Conservation (phyloP, 2,113 vertebrate species). For the Triplophysa tibetana region DNA sequence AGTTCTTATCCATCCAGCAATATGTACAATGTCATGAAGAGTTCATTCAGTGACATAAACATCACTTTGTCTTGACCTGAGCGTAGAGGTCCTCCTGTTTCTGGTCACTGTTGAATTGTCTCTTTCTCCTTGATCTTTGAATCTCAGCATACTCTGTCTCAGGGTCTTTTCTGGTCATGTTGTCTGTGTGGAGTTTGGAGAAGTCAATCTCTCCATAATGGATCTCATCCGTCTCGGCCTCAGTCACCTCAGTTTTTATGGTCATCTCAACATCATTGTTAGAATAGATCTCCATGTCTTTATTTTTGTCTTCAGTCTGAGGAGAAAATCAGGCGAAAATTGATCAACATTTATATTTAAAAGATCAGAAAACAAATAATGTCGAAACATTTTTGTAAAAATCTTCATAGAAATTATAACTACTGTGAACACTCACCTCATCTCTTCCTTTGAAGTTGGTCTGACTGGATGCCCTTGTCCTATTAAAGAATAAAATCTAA, state of each 20-base stretch:
- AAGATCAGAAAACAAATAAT: too few relatives aligned
- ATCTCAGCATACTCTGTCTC: not conserved
- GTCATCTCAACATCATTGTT: not conserved
- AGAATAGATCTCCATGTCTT: not conserved
- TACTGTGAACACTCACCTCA: not conserved
- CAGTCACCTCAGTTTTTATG: not conserved
- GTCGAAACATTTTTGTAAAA: too few relatives aligned
- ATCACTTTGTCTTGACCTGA: not conserved
- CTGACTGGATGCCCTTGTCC: not conserved
- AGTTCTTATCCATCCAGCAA: not conserved
- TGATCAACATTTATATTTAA: not conserved
- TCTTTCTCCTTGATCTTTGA: not conserved
- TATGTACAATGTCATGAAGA: not conserved
- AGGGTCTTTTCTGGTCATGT: not conserved
- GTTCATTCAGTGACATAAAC: too few relatives aligned
- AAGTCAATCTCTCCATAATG: constrained; percentile 20
- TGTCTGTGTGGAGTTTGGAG: not conserved
- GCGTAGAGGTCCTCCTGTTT: not conserved
- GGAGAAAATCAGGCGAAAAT: not conserved
- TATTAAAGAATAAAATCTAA: not conserved
- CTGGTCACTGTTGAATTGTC: not conserved
- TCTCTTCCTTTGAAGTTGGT: not conserved
- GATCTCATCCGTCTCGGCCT: not conserved
- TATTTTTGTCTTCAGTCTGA: not conserved
- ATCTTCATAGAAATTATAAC: not conserved